Evolutionary conservation across 2,797 vertebrate genomes (phyloP), one percentile per base, ranked within the genome.

Genomic region (Crossoptilon crossoptilon): DNA sequence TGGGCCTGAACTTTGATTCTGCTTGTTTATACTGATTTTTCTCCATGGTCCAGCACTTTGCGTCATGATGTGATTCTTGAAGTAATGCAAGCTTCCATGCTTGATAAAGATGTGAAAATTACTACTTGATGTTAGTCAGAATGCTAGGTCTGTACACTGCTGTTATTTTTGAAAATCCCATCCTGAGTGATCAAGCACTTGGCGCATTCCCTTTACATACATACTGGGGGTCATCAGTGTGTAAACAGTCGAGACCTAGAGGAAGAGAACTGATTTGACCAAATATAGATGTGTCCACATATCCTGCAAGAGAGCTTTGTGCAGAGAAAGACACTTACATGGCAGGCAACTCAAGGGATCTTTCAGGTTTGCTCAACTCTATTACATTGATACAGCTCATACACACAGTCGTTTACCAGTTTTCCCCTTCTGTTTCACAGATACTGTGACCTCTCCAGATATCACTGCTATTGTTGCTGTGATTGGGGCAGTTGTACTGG

Each of bases 341-440:
- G 43, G 19, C 23, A 78, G 56, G 18, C 39, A 82, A 37, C 10
- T 93, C 37, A 62, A 72, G 27, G 17, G 46, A 23, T 91, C 26
- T 71, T 41, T 86, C 46, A 55, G 31, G 17, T 59, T 55, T 90
- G 4, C 35, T 89, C 31, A 10, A 0, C 39, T 91, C 51, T 10
- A 5, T 29, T 33, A 17, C 9, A 14, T 2, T 67, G 27, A 43
- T 46, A 14, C 3, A 1, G 4, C 15, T 64, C 64, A 21, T 33
- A 24, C 27, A 11, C 4, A 24, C 2, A 70, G 10, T 53, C 17
- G 76, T 48, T 75, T 51, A 82, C 8, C 8, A 33, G 8, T 69
- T 87, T 88, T 51, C 68, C 8, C 24, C 15, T 87, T 95, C 78
- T 91, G 11, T 95, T 86, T 94, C 56, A 85, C 95, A 49, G 48